Evolutionary conservation across 1,140 invertebrate genomes (phyloP), one percentile per base, ranked within the genome.

Genomic region (Ganaspis sp.): DNA sequence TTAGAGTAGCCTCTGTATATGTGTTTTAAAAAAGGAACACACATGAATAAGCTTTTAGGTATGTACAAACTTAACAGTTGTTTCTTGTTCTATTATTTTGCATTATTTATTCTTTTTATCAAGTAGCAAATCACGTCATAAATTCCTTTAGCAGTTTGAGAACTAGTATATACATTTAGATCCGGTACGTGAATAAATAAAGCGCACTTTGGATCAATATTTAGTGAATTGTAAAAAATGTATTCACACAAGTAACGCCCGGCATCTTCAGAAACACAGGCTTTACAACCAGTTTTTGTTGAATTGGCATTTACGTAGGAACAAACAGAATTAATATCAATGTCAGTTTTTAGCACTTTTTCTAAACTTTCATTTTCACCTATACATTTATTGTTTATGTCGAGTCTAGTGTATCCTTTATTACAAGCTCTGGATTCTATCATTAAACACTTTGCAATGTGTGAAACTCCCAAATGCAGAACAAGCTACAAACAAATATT

Each of bases 111-210:
- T 69, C 15, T 54, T 71, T 85, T 78, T 29, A 89, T 69, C 69
- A 90, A 73, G 29, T 80, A 72, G 71, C 75, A 70, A 81, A 95
- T 87, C 80, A 95, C 92, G 45, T 88, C 84, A 75, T 92, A 89
- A 9, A 95, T 84, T 42, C 92, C 93, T 77, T 91, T 82, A 0
- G 94, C 92, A 2, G 92, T 91, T 83, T 92, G 87, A 71, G 90
- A 75, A 15, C 91, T 90, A 0, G 92, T 82, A 80, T 93, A 94
- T 37, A 92, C 81, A 70, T 92, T 70, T 1, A 92, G 84, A 72
- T 93, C 92, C 8, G 94, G 94, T 2, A 95, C 94, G 84, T 95
- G 94, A 12, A 95, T 87, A 84, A 95, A 95, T n/a, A 95, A 74
- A 8, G 92, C 92, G 58, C 91, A 89, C 0, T 87, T 85, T 40